These are phyloP conservation scores for Naso thynnoides DNA, from an alignment of 2,797 vertebrate genomes.

Conservation along the genomic window DNA sequence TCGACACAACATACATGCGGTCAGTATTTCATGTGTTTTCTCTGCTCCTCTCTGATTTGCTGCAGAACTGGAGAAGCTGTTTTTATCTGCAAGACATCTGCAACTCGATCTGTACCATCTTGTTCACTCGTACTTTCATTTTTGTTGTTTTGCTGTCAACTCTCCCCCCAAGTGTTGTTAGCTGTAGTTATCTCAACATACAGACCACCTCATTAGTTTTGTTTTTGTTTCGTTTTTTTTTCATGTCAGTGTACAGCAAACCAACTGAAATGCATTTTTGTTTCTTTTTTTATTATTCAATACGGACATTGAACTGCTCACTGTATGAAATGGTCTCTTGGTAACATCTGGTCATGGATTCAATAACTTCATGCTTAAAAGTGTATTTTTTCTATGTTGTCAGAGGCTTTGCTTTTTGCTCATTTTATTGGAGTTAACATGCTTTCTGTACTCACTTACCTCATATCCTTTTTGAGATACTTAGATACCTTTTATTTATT, in stretches of 20 bases:
- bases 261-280: conserved; percentile 83
- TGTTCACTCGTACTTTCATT: conserved; percentile 50
- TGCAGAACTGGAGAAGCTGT: conserved; percentile 72
- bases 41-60: conserved; percentile 38
- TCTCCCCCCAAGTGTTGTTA: conserved; percentile 86
- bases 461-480: conserved; percentile 88
- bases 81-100: conserved; percentile 71
- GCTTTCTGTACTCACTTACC: conserved; percentile 82
- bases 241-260: conserved; percentile 88
- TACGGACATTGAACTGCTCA: conserved; percentile 91
- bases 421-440: conserved; percentile 74
- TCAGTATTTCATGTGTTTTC: conserved; percentile 22
- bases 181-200: conserved; percentile 90
- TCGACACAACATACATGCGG: not conserved
- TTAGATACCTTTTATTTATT: conserved; percentile 93
- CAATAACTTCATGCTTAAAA: conserved; percentile 77
- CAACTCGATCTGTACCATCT: conserved; percentile 54
- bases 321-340: conserved; percentile 85
- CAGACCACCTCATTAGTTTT: conserved; percentile 81
- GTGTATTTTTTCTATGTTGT: conserved; percentile 70
- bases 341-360: conserved; percentile 86
- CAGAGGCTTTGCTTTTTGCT: conserved; percentile 62
- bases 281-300: conserved; percentile 83
- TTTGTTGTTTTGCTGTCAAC: conserved; percentile 83
- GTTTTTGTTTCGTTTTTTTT: conserved; percentile 74